phyloP scores from a whole-genome alignment of 2,888 invertebrate genomes.

The Tholera decimalis region DNA sequence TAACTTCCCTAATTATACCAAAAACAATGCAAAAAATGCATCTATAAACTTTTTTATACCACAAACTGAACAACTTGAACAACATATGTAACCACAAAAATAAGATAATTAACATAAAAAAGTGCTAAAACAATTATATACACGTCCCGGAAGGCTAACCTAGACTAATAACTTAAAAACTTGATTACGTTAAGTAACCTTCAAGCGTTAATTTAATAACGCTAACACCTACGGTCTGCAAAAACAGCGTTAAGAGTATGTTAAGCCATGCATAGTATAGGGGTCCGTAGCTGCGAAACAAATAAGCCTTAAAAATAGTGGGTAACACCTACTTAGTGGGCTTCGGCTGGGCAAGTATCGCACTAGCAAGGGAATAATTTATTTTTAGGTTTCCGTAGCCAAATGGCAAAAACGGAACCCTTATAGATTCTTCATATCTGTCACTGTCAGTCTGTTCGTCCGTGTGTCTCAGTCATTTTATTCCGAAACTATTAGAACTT shows the following conservation, averaged over 20 bases:
- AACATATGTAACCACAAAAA: slow-evolving; percentile 14
- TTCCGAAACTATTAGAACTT: too few species aligned
- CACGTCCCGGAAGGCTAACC: slow-evolving; percentile 39
- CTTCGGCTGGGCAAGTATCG: too few species aligned
- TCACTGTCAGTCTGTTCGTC: too few species aligned
- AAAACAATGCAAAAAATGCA: slow-evolving; percentile 12
- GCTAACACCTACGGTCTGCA: slow-evolving; percentile 42
- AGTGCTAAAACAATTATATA: slow-evolving; percentile 42
- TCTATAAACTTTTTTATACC: not conserved
- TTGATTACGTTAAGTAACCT: slow-evolving; percentile 48
- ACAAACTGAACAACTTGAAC: not conserved
- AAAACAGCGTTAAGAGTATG: slow-evolving; percentile 41
- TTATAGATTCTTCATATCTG: too few species aligned
- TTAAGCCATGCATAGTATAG: too few species aligned
- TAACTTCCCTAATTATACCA: not conserved
- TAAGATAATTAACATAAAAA: slow-evolving; percentile 33
- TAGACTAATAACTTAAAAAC: slow-evolving; percentile 47
- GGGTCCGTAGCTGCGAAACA: slow-evolving; percentile 5
- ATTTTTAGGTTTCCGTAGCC: too few species aligned
- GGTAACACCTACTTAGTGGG: too few species aligned
- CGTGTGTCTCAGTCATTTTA: too few species aligned
- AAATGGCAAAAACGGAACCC: too few species aligned
- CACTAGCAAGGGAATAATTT: too few species aligned
- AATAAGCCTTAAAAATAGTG: too few species aligned
- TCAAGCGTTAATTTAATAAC: slow-evolving; percentile 53